A percentile compares a stretch with the other conserved stretches of the same genome.
phyloP scores from a whole-genome alignment of 1,140 invertebrate genomes.

The Drosophila carrolli region DNA sequence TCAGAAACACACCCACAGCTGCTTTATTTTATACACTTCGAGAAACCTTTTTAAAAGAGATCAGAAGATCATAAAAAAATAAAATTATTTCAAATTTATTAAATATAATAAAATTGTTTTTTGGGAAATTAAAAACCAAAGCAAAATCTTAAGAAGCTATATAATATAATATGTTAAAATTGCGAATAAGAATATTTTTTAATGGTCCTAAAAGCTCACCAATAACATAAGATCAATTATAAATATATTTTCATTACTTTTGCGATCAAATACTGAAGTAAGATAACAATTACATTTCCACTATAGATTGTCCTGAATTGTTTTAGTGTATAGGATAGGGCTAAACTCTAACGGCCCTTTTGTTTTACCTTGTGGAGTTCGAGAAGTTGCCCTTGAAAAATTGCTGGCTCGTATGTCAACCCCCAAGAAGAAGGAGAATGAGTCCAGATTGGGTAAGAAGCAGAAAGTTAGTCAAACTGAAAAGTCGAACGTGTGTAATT shows the following conservation, averaged over 20 bases:
- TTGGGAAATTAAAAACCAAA: no score
- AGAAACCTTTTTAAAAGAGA: not conserved
- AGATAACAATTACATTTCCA: not conserved
- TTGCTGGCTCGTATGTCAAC: conserved; percentile 74
- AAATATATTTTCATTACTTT: no score
- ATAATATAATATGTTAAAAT: no score
- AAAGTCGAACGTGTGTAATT: conserved; percentile 80
- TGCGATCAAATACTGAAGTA: not conserved
- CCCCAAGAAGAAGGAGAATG: conserved; percentile 13
- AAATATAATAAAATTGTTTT: no score
- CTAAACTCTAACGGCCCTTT: conserved; percentile 6
- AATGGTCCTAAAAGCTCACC: no score
- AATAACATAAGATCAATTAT: no score
- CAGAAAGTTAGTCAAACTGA: conserved; percentile 35
- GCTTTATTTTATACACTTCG: conserved; percentile 6
- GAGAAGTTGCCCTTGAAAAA: conserved; percentile 78
- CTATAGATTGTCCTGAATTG: not conserved
- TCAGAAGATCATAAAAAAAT: no score
- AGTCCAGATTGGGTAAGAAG: conserved; percentile 21
- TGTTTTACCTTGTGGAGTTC: conserved; percentile 60
- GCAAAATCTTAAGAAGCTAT: no score
- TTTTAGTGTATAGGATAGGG: not conserved
- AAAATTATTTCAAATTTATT: no score
- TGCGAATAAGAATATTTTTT: no score
- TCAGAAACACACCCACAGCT: conserved; percentile 49